Conservation (phyloP, 2,797 vertebrate genomes). For the Hirundo rustica region DNA sequence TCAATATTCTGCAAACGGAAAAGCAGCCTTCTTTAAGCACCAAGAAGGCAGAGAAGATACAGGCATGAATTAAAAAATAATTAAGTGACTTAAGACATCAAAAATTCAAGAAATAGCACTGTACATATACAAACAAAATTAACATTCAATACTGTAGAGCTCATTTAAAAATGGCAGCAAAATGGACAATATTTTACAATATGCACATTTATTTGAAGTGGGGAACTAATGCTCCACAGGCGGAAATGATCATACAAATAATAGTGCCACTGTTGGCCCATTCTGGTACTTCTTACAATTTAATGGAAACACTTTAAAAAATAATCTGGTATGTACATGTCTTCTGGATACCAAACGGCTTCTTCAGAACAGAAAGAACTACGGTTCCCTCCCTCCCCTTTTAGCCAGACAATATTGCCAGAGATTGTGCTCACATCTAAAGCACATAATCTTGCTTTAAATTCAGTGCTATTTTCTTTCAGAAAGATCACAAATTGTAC, state of each 20-base stretch:
- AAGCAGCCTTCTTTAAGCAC: constrained; percentile 53
- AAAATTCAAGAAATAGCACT: constrained; percentile 60
- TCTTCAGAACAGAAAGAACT: constrained; percentile 30
- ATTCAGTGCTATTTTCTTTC: constrained; percentile 73
- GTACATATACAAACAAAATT: constrained; percentile 60
- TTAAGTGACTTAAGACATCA: constrained; percentile 48
- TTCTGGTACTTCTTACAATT: constrained; percentile 49
- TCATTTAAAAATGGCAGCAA: constrained; percentile 67
- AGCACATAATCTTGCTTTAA: constrained; percentile 57
- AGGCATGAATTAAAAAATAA: constrained; percentile 50
- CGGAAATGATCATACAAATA: constrained; percentile 50
- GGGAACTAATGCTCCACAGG: constrained; percentile 65
- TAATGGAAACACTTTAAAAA: constrained; percentile 58
- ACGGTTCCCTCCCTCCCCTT: constrained; percentile 5
- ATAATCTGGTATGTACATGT: constrained; percentile 49
- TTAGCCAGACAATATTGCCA: constrained; percentile 54
- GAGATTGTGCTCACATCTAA: constrained; percentile 49
- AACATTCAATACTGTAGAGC: constrained; percentile 50
- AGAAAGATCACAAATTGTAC: constrained; percentile 57
- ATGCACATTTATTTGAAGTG: constrained; percentile 71
- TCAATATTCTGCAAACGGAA: constrained; percentile 48
- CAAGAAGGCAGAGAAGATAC: constrained; percentile 53
- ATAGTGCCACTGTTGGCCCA: constrained; percentile 54
- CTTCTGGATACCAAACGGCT: constrained; percentile 40
- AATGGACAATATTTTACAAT: constrained; percentile 70